Base-by-base conservation (phyloP, 2,113 vertebrate genomes). In the Cranoglanis bouderius region DNA sequence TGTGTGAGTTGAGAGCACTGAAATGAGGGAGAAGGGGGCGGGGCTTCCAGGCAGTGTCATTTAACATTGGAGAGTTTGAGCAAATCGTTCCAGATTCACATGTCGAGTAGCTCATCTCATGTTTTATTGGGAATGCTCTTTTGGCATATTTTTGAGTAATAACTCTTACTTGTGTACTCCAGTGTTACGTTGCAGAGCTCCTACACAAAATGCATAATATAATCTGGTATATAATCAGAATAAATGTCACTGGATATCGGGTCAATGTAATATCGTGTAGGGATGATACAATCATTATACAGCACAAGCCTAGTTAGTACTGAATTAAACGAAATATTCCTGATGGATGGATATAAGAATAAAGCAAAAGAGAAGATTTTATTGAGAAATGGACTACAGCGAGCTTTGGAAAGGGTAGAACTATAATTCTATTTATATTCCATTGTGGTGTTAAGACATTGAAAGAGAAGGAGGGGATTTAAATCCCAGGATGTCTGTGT, bases 401-500 rank as follows among this genome's bases (percentile, higher is more conserved):
- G 55, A 57, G 81, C 55, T 29, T 26, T 61, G 35, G 57, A 61
- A 43, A 1, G 43, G 38, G 81, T 26, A 46, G 81, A 43, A 61
- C 35, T 40, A 16, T 21, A 43, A 29, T 16, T 9, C 55, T 61
- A 83, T 61, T 83, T 61, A 40, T 83, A 83, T 40, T 61, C 81
- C 55, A 61, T 83, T 83, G 81, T 83, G 40, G 12, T 61, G 35
- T 83, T 35, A 43, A 40, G n/a, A 6, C 53, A 53, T 80, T 82
- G 78, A 70, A 67, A 55, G 81, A 70, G 59, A 82, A 53, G 65
- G 24, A 87, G 46, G 35, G 51, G 10, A 43, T 61, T 61, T 61
- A 83, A 82, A 83, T 83, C 81, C 32, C 83, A n/a, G 19, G 72
- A 85, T 35, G 82, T 77, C 84, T 55, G 78, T 32, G 26, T 89